Evolutionary conservation across 2,888 invertebrate genomes (phyloP).

Genomic region (Chalcis sispes): DNA sequence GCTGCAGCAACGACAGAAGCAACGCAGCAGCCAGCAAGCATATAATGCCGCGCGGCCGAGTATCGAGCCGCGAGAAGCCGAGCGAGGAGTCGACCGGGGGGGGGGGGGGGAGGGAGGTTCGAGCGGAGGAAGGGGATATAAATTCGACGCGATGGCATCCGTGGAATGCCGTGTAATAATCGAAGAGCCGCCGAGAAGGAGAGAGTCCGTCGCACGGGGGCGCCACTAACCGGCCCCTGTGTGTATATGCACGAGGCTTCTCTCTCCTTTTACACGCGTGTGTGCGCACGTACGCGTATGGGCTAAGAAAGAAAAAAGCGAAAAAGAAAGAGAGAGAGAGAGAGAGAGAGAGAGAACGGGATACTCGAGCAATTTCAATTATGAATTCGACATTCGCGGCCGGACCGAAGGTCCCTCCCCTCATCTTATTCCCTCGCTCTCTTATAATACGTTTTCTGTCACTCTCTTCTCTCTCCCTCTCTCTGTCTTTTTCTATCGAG

Average conservation of each 20-base stretch:
- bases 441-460: too few relatives aligned
- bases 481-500: background rate
- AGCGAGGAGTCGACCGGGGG: background rate
- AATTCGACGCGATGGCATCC: slow-evolving; percentile 68
- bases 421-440: too few relatives aligned
- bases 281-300: background rate
- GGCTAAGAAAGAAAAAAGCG: too few relatives aligned
- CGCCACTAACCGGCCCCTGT: slow-evolving; percentile 68
- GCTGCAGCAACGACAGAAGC: too few relatives aligned
- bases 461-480: background rate
- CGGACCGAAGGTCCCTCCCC: background rate
- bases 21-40: background rate
- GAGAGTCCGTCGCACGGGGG: slow-evolving; percentile 68
- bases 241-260: background rate
- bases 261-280: background rate
- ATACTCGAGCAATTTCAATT: slow-evolving; percentile 49
- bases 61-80: slow-evolving; percentile 30
- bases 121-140: slow-evolving; percentile 22
- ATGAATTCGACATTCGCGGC: slow-evolving; percentile 48
- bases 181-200: slow-evolving; percentile 64
- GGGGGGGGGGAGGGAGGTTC: background rate
- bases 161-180: slow-evolving; percentile 75
- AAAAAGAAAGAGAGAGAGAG: too few relatives aligned
- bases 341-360: too few relatives aligned
- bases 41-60: background rate